Conservation (phyloP, 1,140 invertebrate species). For the Gonioctena quinquepunctata region DNA sequence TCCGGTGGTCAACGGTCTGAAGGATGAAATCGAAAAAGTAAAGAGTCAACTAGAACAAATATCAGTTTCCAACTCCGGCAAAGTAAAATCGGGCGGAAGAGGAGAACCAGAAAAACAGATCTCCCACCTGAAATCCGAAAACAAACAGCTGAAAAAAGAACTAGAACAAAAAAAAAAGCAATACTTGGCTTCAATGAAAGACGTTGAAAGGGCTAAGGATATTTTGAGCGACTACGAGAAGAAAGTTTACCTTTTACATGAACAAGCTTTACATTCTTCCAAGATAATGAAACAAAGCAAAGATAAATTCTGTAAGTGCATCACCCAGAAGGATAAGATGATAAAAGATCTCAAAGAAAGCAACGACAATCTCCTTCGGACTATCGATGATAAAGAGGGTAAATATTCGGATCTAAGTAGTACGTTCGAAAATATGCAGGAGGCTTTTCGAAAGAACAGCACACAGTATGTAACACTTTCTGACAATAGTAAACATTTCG, state of each 20-base stretch:
- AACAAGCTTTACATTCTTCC: constrained; percentile 35
- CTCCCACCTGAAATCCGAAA: constrained; percentile 2
- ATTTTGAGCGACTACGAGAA: constrained; percentile 35
- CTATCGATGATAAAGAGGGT: constrained; percentile 6
- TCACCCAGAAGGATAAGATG: constrained; percentile 30
- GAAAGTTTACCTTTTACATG: constrained; percentile 34
- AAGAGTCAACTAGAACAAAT: constrained; percentile 27
- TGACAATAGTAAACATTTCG: constrained; percentile 25
- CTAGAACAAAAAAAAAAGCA: constrained; percentile 31
- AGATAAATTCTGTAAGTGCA: constrained; percentile 35
- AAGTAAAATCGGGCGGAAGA: neutral
- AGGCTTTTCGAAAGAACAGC: constrained; percentile 16
- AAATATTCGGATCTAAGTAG: constrained; percentile 19
- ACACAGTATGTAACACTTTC: constrained; percentile 19
- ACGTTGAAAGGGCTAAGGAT: constrained; percentile 28
- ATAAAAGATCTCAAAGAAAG: constrained; percentile 25
- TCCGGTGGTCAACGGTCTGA: constrained; percentile 25
- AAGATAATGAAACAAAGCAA: constrained; percentile 40
- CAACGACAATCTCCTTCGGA: constrained; percentile 20
- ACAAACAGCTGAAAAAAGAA: constrained; percentile 24
- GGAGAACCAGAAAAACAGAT: neutral
- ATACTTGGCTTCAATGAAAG: constrained; percentile 22
- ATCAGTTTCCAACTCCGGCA: neutral
- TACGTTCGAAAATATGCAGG: constrained; percentile 21
- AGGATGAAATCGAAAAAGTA: constrained; percentile 31